Percentiles rank a stretch among this genome's conserved stretches.
phyloP scores from a whole-genome alignment of 1,140 invertebrate species.

The Drosophila teissieri region DNA sequence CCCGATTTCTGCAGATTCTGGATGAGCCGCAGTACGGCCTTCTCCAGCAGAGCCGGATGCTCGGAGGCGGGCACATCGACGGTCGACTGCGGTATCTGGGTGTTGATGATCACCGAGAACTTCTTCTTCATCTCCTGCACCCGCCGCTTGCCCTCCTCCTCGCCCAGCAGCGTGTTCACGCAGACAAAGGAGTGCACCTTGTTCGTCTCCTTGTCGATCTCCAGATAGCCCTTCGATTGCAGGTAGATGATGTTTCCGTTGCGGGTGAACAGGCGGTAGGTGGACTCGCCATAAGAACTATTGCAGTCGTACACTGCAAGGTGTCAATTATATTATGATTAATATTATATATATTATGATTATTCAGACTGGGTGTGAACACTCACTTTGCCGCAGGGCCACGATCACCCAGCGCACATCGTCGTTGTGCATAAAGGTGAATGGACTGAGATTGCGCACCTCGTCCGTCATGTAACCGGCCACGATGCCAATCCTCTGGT shows the following conservation, averaged over 20 bases:
- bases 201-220: slow-evolving; percentile 89
- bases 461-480: slow-evolving; percentile 94
- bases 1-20: slow-evolving; percentile 85
- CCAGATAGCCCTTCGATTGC: slow-evolving; percentile 91
- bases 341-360: too few species aligned
- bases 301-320: slow-evolving; percentile 91
- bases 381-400: slow-evolving; percentile 93
- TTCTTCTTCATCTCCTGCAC: slow-evolving; percentile 90
- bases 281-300: slow-evolving; percentile 90
- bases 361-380: too few species aligned
- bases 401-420: slow-evolving; percentile 93
- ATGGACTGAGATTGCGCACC: slow-evolving; percentile 91
- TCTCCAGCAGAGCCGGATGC: slow-evolving; percentile 88
- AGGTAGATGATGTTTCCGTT: slow-evolving; percentile 93
- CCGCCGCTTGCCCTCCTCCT: slow-evolving; percentile 89
- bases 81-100: slow-evolving; percentile 78
- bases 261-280: slow-evolving; percentile 91
- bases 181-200: slow-evolving; percentile 93
- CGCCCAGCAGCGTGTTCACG: slow-evolving; percentile 91
- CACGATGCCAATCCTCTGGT: slow-evolving; percentile 93
- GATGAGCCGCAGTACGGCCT: slow-evolving; percentile 89
- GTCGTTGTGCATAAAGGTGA: slow-evolving; percentile 94
- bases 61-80: slow-evolving; percentile 86
- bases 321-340: too few species aligned
- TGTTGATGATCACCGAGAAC: slow-evolving; percentile 87